A percentile compares a stretch with the other conserved stretches of the same genome.
These are phyloP conservation scores for Helostoma temminkii DNA, from an alignment of 2,797 vertebrate genomes.

Conservation along the genomic window DNA sequence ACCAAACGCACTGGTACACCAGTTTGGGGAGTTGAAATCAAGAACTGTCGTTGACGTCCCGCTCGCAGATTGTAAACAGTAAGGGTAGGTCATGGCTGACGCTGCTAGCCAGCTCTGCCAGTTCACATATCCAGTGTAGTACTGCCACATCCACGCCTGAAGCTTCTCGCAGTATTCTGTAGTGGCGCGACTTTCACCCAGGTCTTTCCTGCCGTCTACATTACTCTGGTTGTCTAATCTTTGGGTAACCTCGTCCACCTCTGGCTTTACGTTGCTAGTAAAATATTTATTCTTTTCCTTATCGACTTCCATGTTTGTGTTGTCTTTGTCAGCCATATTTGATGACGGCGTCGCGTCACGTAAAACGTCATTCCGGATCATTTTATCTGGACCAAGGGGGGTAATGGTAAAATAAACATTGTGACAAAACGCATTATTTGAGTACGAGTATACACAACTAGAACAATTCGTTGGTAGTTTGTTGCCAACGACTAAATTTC, in stretches of 20 bases:
- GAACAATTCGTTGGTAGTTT: too few relatives aligned
- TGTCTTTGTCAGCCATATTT: conserved; percentile 83
- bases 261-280: conserved; percentile 23
- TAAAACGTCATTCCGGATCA: conserved; percentile 26
- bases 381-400: not conserved
- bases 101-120: conserved; percentile 90
- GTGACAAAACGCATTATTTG: rapidly evolving
- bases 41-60: conserved; percentile 58
- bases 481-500: rapidly evolving
- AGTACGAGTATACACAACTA: too few relatives aligned
- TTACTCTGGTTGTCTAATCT: conserved; percentile 5
- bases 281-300: conserved; percentile 52
- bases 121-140: conserved; percentile 89
- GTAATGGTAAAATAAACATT: too few relatives aligned
- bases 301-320: conserved; percentile 72
- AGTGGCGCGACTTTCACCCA: conserved; percentile 53
- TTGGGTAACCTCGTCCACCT: not conserved
- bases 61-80: conserved; percentile 57
- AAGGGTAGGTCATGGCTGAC: conserved; percentile 72
- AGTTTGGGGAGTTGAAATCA: conserved; percentile 68
- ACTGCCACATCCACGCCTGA: conserved; percentile 97
- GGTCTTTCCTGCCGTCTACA: conserved; percentile 2
- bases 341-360: conserved; percentile 43
- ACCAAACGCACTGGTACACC: conserved; percentile 69
- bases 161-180: conserved; percentile 91